Evolutionary conservation across 2,113 vertebrate species (phyloP), one percentile per base, ranked within the genome.

Genomic region (Heteronetta atricapilla): DNA sequence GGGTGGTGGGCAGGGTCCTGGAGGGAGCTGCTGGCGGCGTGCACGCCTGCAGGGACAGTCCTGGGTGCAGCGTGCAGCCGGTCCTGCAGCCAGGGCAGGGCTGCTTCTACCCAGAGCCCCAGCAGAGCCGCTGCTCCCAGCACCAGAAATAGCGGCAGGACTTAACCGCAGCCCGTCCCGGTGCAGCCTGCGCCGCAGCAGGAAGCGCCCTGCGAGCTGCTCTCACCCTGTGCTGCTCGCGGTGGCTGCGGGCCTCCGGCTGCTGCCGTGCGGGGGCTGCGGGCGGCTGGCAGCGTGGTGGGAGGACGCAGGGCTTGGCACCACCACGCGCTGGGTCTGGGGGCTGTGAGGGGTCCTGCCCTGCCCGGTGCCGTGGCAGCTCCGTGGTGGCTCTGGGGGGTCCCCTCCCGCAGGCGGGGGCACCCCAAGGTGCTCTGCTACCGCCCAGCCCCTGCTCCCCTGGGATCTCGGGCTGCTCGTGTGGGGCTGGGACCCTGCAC

Each of bases 281-380:
- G 21, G 63, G 52, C 36, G 52, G 33, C 25, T 38, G 34, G 34
- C 53, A 34, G 56, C 2, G 2, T 34, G 58, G 25, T 2, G 69
- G 38, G 19, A 50, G 48, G 10, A 5, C 2, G 4, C 15, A 6
- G 4, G 21, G 33, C 81, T 31, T 26, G 22, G 5, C 29, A 46
- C 18, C 23, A 17, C 22, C 5, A 7, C 9, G 33, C 11, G 50
- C 42, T 55, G 55, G n/a, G 40, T 44, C 21, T 52, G 8, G 33
- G 14, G 25, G 3, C 1, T n/a, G n/a, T 13, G 59, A 74, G 46
- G 5, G 12, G 42, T 79, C 7, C 48, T 60, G 58, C 23, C 55
- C n/a, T 72, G 36, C 33, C 29, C 0, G 0, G 44, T 20, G 2
- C 70, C 12, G 2, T 31, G 17, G 0, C 0, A 29, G 56, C 23